Base-by-base conservation (phyloP, 2,797 vertebrate genomes). In the Oreortyx pictus region DNA sequence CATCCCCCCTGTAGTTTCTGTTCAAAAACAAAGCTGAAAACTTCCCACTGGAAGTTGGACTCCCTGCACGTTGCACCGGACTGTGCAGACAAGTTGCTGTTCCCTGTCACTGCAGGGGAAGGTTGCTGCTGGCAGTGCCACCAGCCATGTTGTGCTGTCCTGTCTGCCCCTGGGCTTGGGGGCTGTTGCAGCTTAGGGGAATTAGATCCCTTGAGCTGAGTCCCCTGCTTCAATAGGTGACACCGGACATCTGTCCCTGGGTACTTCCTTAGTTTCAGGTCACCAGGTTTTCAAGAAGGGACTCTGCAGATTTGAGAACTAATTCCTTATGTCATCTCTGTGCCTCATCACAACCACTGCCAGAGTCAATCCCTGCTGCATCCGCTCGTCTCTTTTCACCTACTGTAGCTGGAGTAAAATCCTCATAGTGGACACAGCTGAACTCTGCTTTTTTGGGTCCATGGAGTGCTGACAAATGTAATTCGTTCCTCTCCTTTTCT, bases 51-150 rank as follows among this genome's bases (percentile, higher is more conserved):
- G 27, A 7, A 71, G 3, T 15, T 19, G 1, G 9, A 6, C 29
- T 47, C 10, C 4, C 31, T 1, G 1, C 11, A 23, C 70, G 25
- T 33, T 29, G 18, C 41, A 41, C 22, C 24, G 52, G 4, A 5
- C 3, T 1, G 5, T 1, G 5, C 0, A 3, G 9, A 43, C 0
- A 0, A 82, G 75, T 37, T 25, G 19, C 76, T 3, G 3, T 3
- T 56, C 70, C 65, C 31, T 31, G 1, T 1, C 27, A 14, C 65
- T 14, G 73, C 10, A 11, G 15, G 15, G 80, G 31, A 10, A 57
- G 13, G 1, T 4, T 77, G 68, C 41, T 65, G n/a, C 14, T 3
- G 22, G 64, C 33, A 57, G 46, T 1, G 1, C 54, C 37, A 33
- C 20, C 41, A 9, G 57, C 73, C 5, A 0, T 22, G 7, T 7